Evolutionary conservation across 1,140 invertebrate genomes (phyloP), one percentile per base, ranked within the genome.

Genomic region (Psilanteris sp.): DNA sequence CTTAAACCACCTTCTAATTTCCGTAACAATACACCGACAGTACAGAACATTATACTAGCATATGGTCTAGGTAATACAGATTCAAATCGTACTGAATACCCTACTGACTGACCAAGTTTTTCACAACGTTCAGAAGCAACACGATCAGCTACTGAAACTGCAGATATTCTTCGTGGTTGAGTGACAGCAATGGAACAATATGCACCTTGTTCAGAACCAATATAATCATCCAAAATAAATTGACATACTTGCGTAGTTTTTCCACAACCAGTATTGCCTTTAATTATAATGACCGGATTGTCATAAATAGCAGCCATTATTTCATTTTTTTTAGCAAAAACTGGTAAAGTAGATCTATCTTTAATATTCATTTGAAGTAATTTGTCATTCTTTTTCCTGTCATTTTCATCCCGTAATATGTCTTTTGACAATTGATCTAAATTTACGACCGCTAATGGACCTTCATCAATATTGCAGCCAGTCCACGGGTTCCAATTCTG

Each of bases 401-500:
- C 90, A 13, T 92, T 90, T 52, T 92, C 88, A 20, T 91, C 90
- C 8, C 89, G 89, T 61, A 92, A 89, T 34, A 98, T 89, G 61
- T 97, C 93, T 4, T 91, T 85, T 73, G 96, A 97, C 2, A 98
- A 91, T 36, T 94, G 88, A 14, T 97, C 95, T 68, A 99, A 89
- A 3, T 90, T 89, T 0, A 92, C 91, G 4, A 91, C 91, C 1
- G 97, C 95, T 29, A 99, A 87, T 5, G 95, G 96, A 41, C 93
- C 96, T 82, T 97, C 96, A 79, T 98, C 97, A 79, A 99, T 98
- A 83, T 98, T 98, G 79, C 95, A 96, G 0, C 92, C 93, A 14
- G 92, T 94, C 97, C 97, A 99, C 4, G 97, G 93, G 89, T 99
- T 98, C 97, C 97, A 99, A 86, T 99, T 99, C 6, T 91, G 91